Evolutionary conservation across 2,113 vertebrate genomes (phyloP), one percentile per base, ranked within the genome.

Genomic region (Symphodus melops): DNA sequence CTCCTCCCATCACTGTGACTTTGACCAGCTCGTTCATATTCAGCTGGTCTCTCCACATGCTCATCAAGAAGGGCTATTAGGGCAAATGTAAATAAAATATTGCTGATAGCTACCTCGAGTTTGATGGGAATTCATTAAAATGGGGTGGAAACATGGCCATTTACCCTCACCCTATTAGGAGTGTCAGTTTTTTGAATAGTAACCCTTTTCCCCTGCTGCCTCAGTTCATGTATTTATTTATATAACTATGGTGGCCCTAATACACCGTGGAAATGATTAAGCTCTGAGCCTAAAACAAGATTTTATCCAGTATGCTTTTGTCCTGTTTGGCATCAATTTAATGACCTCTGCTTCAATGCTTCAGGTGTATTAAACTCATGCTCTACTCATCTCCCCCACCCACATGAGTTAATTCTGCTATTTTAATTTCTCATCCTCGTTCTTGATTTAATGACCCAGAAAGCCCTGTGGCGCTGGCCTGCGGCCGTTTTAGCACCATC

Each of bases 361-460:
- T 74, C 21, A 63, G 53, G 68, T 3, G 5, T 23, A 67, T 62
- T 75, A 44, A 56, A 69, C 42, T n/a, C 16, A 0, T 17, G 39
- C 60, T 79, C 53, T n/a, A 0, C 17, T 7, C 33, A 16, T 39
- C 62, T 48, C 51, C 41, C 39, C n/a, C 42, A 9, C 33, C 17
- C 21, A 4, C 25, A 1, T 2, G 5, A 58, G 21, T 74, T 70
- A 3, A 73, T 83, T 74, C 53, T 49, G 79, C 72, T 66, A 16
- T 73, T 79, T 76, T 56, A 44, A 85, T 81, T 82, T 33, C 71
- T 39, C 62, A 69, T 48, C 21, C 2, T 1, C 46, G 39, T 9
- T 0, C 59, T 77, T 11, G 77, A 78, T 86, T 87, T 79, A 79
- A 81, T 85, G 71, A 54, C 25, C 0, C 1, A 48, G 21, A 36